Evolutionary conservation across 2,888 invertebrate species (phyloP).

Genomic region (Ophion slaviceki): DNA sequence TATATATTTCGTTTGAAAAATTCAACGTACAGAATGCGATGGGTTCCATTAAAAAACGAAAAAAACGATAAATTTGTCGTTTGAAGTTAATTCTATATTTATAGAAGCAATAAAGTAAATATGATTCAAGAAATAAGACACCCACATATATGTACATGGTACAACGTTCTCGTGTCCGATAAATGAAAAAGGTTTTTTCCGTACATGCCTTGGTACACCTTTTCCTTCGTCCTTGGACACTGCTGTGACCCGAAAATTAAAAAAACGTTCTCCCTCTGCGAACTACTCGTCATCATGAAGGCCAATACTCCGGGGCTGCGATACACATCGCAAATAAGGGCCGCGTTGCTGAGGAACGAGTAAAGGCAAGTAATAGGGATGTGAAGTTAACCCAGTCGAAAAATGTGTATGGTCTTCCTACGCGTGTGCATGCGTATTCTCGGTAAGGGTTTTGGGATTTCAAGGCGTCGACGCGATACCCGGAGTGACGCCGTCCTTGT

Average conservation of each 20-base stretch:
- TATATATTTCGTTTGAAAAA: too few relatives aligned
- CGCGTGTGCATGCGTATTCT: conserved; percentile 1
- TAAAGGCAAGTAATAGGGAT: not conserved
- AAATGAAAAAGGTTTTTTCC: conserved; percentile 48
- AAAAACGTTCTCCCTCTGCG: too few relatives aligned
- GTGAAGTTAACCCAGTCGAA: not conserved
- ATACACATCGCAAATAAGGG: conserved; percentile 5
- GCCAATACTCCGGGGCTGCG: too few relatives aligned
- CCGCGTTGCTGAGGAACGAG: too few relatives aligned
- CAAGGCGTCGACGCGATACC: not conserved
- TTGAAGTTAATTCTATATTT: too few relatives aligned
- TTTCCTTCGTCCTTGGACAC: not conserved
- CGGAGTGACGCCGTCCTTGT: conserved; percentile 7
- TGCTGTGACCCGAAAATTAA: not conserved
- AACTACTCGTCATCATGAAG: too few relatives aligned
- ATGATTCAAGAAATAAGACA: too few relatives aligned
- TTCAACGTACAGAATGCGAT: too few relatives aligned
- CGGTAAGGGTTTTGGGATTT: conserved; percentile 34
- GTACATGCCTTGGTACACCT: not conserved
- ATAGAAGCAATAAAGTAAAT: too few relatives aligned
- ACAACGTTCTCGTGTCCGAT: not conserved
- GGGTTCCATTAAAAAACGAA: too few relatives aligned
- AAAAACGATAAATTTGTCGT: too few relatives aligned
- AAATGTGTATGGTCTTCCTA: conserved; percentile 48
- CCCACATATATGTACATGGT: too few relatives aligned